Evolutionary conservation across 2,113 vertebrate species (phyloP).

Genomic region (Eptesicus fuscus): DNA sequence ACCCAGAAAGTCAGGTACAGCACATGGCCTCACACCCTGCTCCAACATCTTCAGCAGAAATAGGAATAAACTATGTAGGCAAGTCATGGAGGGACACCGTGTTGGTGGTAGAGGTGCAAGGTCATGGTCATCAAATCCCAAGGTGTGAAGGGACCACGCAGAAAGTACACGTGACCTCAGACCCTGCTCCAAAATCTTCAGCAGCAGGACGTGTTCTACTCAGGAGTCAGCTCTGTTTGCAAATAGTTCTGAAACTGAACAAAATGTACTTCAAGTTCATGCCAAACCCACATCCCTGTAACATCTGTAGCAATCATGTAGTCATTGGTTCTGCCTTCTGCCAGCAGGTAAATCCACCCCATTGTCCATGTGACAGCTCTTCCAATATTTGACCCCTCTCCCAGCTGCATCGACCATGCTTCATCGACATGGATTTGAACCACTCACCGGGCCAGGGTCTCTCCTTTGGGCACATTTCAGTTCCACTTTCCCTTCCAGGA

Average conservation of each 20-base stretch:
- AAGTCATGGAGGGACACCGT: background rate
- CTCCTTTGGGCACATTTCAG: background rate
- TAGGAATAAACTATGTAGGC: fast-evolving
- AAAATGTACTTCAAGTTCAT: background rate
- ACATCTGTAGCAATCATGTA: background rate
- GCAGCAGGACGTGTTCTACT: background rate
- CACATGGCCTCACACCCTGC: background rate
- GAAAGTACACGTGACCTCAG: background rate
- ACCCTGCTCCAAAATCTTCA: background rate
- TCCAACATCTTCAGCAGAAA: background rate
- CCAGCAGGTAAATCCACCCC: no score
- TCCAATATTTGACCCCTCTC: background rate
- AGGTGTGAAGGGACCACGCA: background rate
- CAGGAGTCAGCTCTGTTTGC: background rate
- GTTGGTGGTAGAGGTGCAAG: background rate
- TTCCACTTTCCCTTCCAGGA: background rate
- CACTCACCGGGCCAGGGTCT: background rate
- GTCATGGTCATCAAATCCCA: background rate
- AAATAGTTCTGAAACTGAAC: background rate
- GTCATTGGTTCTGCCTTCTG: background rate
- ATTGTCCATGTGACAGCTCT: background rate
- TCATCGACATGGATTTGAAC: background rate
- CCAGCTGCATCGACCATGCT: fast-evolving
- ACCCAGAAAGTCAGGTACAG: background rate
- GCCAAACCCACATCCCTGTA: background rate